Percentiles rank a stretch among this genome's conserved stretches.
phyloP scores from a whole-genome alignment of 1,140 invertebrate species.

The Brachionus plicatilis region DNA sequence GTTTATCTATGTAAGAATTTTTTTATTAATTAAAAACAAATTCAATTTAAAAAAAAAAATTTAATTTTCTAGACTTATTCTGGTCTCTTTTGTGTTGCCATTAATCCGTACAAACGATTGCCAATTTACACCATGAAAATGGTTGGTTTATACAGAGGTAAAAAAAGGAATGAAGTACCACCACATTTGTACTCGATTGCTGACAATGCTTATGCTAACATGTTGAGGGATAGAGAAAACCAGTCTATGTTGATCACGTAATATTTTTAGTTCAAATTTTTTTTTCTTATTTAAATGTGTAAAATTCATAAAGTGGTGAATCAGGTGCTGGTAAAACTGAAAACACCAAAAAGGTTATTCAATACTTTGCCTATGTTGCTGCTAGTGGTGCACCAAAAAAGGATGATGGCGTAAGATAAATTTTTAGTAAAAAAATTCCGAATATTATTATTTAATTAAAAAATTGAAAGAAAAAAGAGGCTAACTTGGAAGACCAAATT shows the following conservation, averaged over 20 bases:
- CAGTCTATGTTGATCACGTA: slow-evolving; percentile 61
- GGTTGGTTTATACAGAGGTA: slow-evolving; percentile 93
- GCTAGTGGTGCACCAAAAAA: slow-evolving; percentile 2
- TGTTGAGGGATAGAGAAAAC: slow-evolving; percentile 64
- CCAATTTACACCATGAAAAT: slow-evolving; percentile 95
- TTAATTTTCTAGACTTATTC: slow-evolving; percentile 80
- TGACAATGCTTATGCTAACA: slow-evolving; percentile 98
- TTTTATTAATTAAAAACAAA: not conserved
- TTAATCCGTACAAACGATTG: slow-evolving; percentile 99
- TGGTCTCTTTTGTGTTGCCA: slow-evolving; percentile 98
- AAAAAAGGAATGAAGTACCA: slow-evolving; percentile 97
- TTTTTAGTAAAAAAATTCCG: slow-evolving; percentile 42
- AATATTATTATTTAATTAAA: not conserved
- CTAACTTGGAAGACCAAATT: slow-evolving; percentile 63
- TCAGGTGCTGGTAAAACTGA: slow-evolving; percentile 66
- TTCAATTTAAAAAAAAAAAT: not conserved
- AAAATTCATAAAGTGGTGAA: slow-evolving; percentile 56
- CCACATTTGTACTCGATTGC: slow-evolving; percentile 99
- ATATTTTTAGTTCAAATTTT: slow-evolving; percentile 40
- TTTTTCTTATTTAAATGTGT: not conserved
- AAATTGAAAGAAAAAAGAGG: slow-evolving; percentile 28
- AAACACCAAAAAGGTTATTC: slow-evolving; percentile 66
- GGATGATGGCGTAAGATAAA: slow-evolving; percentile 40
- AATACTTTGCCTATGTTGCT: slow-evolving; percentile 63
- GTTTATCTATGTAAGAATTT: slow-evolving; percentile 88